phyloP scores from a whole-genome alignment of 2,797 vertebrate genomes.

The Pygocentrus nattereri region DNA sequence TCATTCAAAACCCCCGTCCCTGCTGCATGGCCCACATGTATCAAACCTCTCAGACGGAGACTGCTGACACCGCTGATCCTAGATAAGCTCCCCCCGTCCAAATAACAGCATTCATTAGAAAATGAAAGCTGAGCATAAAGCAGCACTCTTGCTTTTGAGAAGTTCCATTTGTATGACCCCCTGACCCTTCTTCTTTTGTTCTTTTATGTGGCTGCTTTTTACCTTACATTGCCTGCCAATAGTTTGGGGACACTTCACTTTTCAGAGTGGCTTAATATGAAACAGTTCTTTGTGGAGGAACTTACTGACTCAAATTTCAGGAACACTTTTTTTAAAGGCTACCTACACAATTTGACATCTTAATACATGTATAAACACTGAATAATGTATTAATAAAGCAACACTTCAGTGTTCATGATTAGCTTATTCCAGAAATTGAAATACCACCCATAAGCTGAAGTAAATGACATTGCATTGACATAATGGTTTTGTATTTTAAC shows the following conservation, averaged over 20 bases:
- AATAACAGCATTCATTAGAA: slow-evolving; percentile 14
- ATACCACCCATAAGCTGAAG: too few species aligned
- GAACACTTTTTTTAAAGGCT: too few species aligned
- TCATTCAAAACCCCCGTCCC: background rate
- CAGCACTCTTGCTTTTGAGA: background rate
- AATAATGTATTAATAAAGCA: too few species aligned
- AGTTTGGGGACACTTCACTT: background rate
- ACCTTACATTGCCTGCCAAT: background rate
- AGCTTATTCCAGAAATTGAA: too few species aligned
- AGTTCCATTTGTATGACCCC: background rate
- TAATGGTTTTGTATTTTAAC: too few species aligned
- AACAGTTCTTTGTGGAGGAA: too few species aligned
- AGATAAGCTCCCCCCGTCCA: background rate
- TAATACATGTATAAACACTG: too few species aligned
- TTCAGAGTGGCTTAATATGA: background rate
- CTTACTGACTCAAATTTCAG: too few species aligned
- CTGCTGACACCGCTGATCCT: slow-evolving; percentile 13
- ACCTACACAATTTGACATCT: too few species aligned
- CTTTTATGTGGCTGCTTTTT: background rate
- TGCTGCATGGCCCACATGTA: background rate
- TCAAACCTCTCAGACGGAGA: slow-evolving; percentile 18
- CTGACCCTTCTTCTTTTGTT: background rate
- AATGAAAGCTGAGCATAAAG: background rate
- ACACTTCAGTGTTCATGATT: too few species aligned
- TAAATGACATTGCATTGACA: too few species aligned